Conservation (phyloP, 2,113 vertebrate genomes). For the Stigmatopora nigra region DNA sequence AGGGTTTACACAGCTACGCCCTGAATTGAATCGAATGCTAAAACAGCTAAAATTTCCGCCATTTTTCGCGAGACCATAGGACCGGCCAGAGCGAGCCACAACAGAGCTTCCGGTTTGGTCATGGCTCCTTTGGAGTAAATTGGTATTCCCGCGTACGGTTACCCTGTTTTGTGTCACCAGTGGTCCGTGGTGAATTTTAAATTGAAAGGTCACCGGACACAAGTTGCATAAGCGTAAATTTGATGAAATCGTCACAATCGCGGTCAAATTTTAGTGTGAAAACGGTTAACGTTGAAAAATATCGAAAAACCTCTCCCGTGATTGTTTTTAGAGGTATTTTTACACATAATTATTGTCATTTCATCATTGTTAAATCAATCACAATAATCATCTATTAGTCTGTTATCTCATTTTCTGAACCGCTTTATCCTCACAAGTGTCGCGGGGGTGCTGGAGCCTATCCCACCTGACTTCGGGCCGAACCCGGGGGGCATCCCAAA, state of each 20-base stretch:
- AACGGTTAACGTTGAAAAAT: background rate
- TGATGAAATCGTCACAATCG: background rate
- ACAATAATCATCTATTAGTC: too few relatives aligned
- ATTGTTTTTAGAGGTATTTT: background rate
- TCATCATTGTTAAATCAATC: too few relatives aligned
- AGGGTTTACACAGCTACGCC: background rate
- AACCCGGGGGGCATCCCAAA: too few relatives aligned
- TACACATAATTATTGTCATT: too few relatives aligned
- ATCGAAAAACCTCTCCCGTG: background rate
- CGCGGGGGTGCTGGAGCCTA: too few relatives aligned
- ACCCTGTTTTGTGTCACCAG: accelerated
- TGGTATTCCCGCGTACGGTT: too few relatives aligned
- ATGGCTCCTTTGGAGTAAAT: background rate
- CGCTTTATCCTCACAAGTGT: too few relatives aligned
- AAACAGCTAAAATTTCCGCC: conserved; percentile 41
- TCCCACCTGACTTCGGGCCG: too few relatives aligned
- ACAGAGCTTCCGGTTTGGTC: background rate
- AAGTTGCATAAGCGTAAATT: background rate
- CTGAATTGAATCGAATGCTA: background rate
- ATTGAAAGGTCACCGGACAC: background rate
- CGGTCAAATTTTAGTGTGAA: background rate
- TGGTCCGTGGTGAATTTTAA: background rate
- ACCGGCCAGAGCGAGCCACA: background rate
- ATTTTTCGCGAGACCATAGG: conserved; percentile 55
- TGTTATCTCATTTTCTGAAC: too few relatives aligned